phyloP scores from a whole-genome alignment of 2,797 vertebrate genomes.

The Cuculus canorus region DNA sequence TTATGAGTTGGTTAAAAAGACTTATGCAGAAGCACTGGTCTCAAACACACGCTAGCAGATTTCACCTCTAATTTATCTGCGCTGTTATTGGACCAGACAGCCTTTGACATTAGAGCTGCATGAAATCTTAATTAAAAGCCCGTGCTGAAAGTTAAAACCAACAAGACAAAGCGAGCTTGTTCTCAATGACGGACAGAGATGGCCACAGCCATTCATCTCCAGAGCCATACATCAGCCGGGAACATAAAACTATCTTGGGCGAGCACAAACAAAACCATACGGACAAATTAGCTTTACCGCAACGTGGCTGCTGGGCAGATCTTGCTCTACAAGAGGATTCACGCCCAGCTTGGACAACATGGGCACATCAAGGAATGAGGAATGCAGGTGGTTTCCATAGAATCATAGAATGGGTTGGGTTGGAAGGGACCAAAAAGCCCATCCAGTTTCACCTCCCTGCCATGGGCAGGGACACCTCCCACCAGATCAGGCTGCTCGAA shows the following conservation, averaged over 20 bases:
- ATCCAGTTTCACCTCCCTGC: too few relatives aligned
- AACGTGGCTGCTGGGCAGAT: fast-evolving
- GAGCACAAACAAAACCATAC: not conserved
- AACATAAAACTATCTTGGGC: not conserved
- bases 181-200: fast-evolving
- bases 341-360: not conserved
- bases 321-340: fast-evolving
- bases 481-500: too few relatives aligned
- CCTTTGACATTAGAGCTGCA: not conserved
- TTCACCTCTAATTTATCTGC: not conserved
- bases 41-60: not conserved
- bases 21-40: not conserved
- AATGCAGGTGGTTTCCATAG: not conserved
- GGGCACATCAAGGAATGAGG: not conserved
- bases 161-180: not conserved
- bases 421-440: too few relatives aligned
- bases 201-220: not conserved
- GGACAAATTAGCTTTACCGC: not conserved
- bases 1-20: fast-evolving
- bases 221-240: not conserved
- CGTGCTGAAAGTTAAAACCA: not conserved
- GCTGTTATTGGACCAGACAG: not conserved
- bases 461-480: too few relatives aligned
- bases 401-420: too few relatives aligned
- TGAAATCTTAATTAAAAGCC: not conserved